Evolutionary conservation across 2,888 invertebrate species (phyloP).

Genomic region (Temnothorax rugatulus): DNA sequence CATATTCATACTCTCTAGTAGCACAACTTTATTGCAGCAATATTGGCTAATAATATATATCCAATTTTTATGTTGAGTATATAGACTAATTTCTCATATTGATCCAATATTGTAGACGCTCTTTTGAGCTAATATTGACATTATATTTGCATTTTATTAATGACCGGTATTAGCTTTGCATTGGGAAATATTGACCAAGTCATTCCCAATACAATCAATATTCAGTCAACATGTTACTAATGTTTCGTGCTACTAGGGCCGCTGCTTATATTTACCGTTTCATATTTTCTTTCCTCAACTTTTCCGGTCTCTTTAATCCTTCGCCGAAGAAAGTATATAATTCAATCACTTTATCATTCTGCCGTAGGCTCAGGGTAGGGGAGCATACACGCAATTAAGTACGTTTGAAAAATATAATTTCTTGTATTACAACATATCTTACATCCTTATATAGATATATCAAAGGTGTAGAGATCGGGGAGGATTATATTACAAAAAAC

Average conservation of each 20-base stretch:
- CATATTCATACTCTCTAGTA: not conserved
- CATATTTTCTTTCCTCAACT: not conserved
- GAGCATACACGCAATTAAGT: not conserved
- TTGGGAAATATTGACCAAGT: too few relatives aligned
- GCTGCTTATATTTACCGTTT: not conserved
- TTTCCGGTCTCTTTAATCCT: not conserved
- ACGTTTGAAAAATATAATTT: conserved; percentile 21
- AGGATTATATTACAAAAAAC: not conserved
- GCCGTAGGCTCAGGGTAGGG: not conserved
- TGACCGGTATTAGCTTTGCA: too few relatives aligned
- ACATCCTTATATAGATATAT: not conserved
- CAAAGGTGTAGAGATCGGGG: not conserved
- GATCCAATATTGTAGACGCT: too few relatives aligned
- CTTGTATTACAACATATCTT: not conserved
- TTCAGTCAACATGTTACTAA: too few relatives aligned
- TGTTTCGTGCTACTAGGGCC: too few relatives aligned
- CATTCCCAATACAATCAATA: too few relatives aligned
- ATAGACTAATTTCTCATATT: too few relatives aligned
- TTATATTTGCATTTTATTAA: too few relatives aligned
- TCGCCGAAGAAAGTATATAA: not conserved
- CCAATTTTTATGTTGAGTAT: too few relatives aligned
- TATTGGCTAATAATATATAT: too few relatives aligned
- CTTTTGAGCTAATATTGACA: too few relatives aligned
- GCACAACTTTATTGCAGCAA: too few relatives aligned
- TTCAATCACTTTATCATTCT: not conserved